phyloP scores from a whole-genome alignment of 2,797 vertebrate genomes.

The Odontamblyopus rebecca region DNA sequence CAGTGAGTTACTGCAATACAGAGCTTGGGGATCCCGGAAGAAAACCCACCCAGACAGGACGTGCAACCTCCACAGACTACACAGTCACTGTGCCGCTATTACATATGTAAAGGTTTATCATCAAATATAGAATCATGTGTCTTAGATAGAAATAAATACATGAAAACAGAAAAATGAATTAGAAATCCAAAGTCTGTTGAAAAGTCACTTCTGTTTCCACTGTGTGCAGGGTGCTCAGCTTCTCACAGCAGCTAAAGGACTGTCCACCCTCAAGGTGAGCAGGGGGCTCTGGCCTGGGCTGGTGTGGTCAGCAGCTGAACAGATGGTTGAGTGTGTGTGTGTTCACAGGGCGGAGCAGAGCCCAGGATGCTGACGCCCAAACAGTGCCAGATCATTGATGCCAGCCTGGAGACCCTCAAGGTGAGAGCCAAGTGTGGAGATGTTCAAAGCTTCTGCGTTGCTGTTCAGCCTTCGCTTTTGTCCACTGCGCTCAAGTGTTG shows the following conservation, averaged over 20 bases:
- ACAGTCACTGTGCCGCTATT: background rate
- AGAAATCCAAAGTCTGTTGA: background rate
- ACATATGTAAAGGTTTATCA: background rate
- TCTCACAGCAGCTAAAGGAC: slow-evolving; percentile 95
- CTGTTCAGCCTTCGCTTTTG: too few species aligned
- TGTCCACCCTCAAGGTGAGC: slow-evolving; percentile 95
- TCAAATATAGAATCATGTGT: background rate
- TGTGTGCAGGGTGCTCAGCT: slow-evolving; percentile 87
- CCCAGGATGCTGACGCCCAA: slow-evolving; percentile 91
- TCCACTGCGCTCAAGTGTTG: too few species aligned
- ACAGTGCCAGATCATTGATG: slow-evolving; percentile 88
- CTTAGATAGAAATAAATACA: background rate
- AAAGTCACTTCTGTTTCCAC: slow-evolving; percentile 1
- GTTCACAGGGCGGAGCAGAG: slow-evolving; percentile 86
- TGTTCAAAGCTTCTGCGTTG: background rate
- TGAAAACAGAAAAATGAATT: background rate
- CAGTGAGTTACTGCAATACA: too few species aligned
- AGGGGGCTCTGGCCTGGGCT: background rate
- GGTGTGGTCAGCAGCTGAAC: background rate
- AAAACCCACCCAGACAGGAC: too few species aligned
- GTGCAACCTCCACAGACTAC: too few species aligned
- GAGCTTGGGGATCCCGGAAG: too few species aligned
- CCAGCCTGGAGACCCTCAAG: slow-evolving; percentile 92
- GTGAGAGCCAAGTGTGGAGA: slow-evolving; percentile 55
- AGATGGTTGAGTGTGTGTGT: background rate